phyloP scores from a whole-genome alignment of 2,797 vertebrate species.

The Stomatorhinus walkeri region DNA sequence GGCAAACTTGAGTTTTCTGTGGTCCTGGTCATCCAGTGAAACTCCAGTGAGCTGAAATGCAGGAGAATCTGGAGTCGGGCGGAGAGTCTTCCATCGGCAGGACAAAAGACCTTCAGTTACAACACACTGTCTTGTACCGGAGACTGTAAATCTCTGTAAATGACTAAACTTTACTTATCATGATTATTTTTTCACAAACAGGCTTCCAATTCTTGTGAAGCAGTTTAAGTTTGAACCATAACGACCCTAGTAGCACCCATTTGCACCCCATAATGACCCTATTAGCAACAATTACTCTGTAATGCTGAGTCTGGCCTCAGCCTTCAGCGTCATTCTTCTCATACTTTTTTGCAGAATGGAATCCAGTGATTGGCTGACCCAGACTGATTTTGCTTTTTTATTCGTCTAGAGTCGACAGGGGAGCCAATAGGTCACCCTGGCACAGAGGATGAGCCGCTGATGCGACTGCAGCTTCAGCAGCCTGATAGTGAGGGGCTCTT shows the following conservation, averaged over 20 bases:
- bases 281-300: neutral
- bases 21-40: neutral
- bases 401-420: conserved; percentile 36
- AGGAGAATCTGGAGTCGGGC: neutral
- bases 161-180: neutral
- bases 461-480: conserved; percentile 57
- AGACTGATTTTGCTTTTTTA: conserved; percentile 9
- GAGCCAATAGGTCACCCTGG: conserved; percentile 40
- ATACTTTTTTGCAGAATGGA: neutral
- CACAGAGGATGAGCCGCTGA: conserved; percentile 51
- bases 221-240: neutral
- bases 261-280: neutral
- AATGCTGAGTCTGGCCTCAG: neutral
- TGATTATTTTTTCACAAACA: neutral
- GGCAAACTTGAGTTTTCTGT: neutral
- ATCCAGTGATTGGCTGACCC: neutral
- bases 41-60: neutral
- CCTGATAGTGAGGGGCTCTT: conserved; percentile 51
- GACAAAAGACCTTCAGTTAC: neutral
- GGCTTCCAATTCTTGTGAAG: neutral
- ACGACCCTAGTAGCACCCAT: neutral
- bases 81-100: neutral
- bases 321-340: neutral
- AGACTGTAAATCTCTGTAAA: neutral
- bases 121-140: neutral